These are phyloP conservation scores for Limonius californicus DNA, from an alignment of 1,140 invertebrate genomes.

Conservation along the genomic window DNA sequence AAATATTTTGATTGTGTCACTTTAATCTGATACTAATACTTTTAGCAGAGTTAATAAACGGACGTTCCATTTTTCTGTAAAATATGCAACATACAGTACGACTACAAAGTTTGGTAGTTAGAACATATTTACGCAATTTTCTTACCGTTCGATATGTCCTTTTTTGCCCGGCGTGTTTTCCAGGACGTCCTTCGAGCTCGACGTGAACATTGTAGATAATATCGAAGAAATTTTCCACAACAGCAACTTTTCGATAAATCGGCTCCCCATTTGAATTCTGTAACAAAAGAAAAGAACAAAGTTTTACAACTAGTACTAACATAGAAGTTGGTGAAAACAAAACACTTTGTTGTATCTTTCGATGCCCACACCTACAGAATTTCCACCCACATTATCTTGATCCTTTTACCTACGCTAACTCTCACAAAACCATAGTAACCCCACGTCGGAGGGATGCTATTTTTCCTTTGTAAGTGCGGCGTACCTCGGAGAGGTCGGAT, in stretches of 20 bases:
- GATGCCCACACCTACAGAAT: constrained; percentile 1
- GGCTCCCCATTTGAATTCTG: constrained; percentile 51
- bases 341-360: constrained; percentile 4
- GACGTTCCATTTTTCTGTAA: too few relatives aligned
- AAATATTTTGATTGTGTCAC: too few relatives aligned
- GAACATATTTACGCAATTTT: neutral
- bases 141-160: constrained; percentile 93
- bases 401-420: constrained; percentile 9
- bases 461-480: constrained; percentile 29
- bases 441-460: constrained; percentile 27
- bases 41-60: too few relatives aligned
- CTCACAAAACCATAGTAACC: constrained; percentile 30
- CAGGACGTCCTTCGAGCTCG: constrained; percentile 81
- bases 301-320: constrained; percentile 4
- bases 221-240: constrained; percentile 96
- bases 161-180: constrained; percentile 94
- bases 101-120: too few relatives aligned
- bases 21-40: too few relatives aligned
- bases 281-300: constrained; percentile 30
- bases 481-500: constrained; percentile 26
- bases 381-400: constrained; percentile 16
- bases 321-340: constrained; percentile 5
- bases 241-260: constrained; percentile 85
- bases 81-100: too few relatives aligned
- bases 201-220: constrained; percentile 95